Conservation (phyloP, 37 sponge, comb jelly and placozoan species). For the Cladorhizidae sp. region DNA sequence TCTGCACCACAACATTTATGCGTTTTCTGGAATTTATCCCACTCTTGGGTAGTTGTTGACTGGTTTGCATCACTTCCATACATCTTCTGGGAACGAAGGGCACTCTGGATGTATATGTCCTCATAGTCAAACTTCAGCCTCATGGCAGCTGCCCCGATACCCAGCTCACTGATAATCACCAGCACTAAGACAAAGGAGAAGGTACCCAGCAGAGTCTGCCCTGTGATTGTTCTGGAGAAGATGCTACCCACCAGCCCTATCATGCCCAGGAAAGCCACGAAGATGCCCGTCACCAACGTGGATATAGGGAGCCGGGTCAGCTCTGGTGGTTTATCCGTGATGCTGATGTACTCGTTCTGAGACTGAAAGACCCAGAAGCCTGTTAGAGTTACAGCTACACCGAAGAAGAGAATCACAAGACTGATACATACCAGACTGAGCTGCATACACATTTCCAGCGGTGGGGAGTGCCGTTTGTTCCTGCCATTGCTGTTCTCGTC, state of each 20-base stretch:
- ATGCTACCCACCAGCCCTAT: conserved; percentile 24
- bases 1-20: conserved; percentile 37
- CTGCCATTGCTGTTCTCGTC: neutral
- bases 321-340: conserved; percentile 14
- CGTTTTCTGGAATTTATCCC: conserved; percentile 29
- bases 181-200: conserved; percentile 32
- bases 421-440: neutral
- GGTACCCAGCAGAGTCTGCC: conserved; percentile 23
- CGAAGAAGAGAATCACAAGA: conserved; percentile 13
- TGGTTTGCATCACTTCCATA: neutral
- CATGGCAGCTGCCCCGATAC: conserved; percentile 23
- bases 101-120: neutral
- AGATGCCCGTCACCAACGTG: conserved; percentile 8
- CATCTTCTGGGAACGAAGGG: neutral
- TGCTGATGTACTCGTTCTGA: conserved; percentile 7
- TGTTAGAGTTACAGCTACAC: conserved; percentile 1
- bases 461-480: neutral
- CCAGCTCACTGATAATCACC: conserved; percentile 36
- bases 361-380: conserved; percentile 10
- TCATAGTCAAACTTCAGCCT: neutral
- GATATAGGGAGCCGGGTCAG: conserved; percentile 16
- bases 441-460: conserved; percentile 17
- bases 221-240: conserved; percentile 2
- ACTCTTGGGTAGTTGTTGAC: neutral
- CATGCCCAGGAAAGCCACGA: neutral